A percentile compares a stretch with the other conserved stretches of the same genome.
Evolutionary conservation across 1,140 invertebrate species (phyloP).

Genomic region (Drosophila punjabiensis): DNA sequence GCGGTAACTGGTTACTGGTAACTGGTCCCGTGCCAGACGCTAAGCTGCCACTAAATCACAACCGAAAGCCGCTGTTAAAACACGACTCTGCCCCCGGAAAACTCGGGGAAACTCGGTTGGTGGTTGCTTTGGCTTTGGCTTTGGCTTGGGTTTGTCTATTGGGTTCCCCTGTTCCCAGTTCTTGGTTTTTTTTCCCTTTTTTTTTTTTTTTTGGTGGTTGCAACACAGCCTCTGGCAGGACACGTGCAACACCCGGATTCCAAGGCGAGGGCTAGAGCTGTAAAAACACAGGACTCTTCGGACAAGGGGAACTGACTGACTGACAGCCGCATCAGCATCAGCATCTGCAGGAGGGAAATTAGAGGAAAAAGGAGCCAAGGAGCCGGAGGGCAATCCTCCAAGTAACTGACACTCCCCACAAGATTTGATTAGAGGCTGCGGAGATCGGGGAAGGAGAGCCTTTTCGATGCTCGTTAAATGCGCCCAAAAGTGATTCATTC

Average conservation of each 20-base stretch:
- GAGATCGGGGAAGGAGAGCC: slow-evolving; percentile 14
- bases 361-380: background rate
- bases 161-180: slow-evolving; percentile 6
- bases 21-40: slow-evolving; percentile 66
- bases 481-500: slow-evolving; percentile 26
- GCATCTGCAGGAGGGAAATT: slow-evolving; percentile 21
- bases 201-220: slow-evolving; percentile 40
- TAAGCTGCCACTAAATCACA: slow-evolving; percentile 83
- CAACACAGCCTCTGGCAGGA: slow-evolving; percentile 52
- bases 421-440: slow-evolving; percentile 48
- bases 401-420: slow-evolving; percentile 57
- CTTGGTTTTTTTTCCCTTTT: background rate
- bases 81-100: slow-evolving; percentile 61
- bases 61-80: slow-evolving; percentile 84
- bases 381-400: slow-evolving; percentile 21
- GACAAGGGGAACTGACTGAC: slow-evolving; percentile 25
- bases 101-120: slow-evolving; percentile 46
- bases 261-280: slow-evolving; percentile 9
- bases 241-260: slow-evolving; percentile 46
- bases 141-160: slow-evolving; percentile 24
- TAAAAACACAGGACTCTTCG: background rate
- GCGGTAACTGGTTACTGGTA: slow-evolving; percentile 36
- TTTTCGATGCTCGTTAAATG: slow-evolving; percentile 40
- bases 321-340: slow-evolving; percentile 35
- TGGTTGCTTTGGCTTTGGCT: slow-evolving; percentile 44